Conservation (phyloP, 2,888 invertebrate genomes). For the Silvanus unidentatus region DNA sequence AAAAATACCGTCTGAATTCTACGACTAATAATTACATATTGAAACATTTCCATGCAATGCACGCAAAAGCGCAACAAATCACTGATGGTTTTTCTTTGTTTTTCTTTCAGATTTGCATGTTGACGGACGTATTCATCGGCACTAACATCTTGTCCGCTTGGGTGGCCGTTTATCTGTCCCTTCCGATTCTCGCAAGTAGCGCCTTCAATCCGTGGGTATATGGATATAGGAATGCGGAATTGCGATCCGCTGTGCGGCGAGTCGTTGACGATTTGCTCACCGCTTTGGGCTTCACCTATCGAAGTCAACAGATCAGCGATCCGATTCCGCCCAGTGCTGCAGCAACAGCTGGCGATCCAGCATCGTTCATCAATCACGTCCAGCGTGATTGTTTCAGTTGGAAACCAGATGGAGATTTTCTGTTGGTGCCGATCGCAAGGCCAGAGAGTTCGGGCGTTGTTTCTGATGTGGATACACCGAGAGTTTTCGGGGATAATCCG, state of each 20-base stretch:
- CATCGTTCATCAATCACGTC: conserved; percentile 41
- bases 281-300: conserved; percentile 43
- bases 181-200: conserved; percentile 55
- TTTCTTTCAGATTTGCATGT: conserved; percentile 52
- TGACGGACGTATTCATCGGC: conserved; percentile 50
- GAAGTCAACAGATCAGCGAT: conserved; percentile 38
- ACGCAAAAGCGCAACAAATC: no score
- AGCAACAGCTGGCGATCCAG: conserved; percentile 42
- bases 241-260: conserved; percentile 53
- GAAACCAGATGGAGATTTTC: conserved; percentile 38
- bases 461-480: conserved; percentile 23
- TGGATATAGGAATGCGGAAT: conserved; percentile 58
- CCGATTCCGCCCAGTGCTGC: conserved; percentile 36
- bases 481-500: conserved; percentile 28
- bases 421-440: conserved; percentile 41
- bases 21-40: no score
- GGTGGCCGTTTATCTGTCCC: conserved; percentile 52
- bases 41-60: no score
- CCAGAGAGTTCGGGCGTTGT: conserved; percentile 41
- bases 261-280: conserved; percentile 51
- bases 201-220: conserved; percentile 62
- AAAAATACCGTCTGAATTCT: no score
- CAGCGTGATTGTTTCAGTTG: conserved; percentile 31
- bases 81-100: no score
- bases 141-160: conserved; percentile 50